Conservation (phyloP, 2,888 invertebrate genomes). For the Campoplex capitator region DNA sequence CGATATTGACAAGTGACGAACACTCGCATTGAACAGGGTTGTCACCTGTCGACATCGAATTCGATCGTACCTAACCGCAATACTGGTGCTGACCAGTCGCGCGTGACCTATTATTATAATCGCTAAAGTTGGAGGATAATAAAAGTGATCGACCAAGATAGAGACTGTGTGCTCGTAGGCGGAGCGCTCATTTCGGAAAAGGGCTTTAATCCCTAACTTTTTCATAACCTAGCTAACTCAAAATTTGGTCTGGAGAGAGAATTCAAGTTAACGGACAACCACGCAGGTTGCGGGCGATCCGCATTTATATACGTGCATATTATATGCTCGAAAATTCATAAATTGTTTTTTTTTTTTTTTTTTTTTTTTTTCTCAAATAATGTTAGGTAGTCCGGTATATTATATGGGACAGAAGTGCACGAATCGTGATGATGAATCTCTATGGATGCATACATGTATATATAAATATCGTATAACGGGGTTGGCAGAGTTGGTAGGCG, state of each 20-base stretch:
- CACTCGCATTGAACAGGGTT: no score
- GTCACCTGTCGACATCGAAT: no score
- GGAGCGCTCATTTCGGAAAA: not conserved
- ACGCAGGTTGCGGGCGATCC: no score
- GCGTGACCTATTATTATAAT: not conserved
- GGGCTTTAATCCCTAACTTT: no score
- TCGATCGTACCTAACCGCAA: no score
- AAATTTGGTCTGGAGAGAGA: no score
- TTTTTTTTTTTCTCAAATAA: no score
- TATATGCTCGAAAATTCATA: not conserved
- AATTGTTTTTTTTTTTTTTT: not conserved
- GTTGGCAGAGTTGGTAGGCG: slow-evolving; percentile 64
- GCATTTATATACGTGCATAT: not conserved
- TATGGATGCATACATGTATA: slow-evolving; percentile 1
- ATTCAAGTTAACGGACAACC: no score
- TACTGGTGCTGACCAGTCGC: not conserved
- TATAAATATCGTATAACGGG: slow-evolving; percentile 54
- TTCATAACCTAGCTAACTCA: no score
- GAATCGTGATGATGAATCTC: slow-evolving; percentile 39
- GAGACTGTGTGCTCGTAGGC: not conserved
- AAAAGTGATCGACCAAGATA: not conserved
- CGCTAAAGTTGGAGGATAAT: not conserved
- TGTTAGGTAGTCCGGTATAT: no score
- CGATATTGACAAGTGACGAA: no score
- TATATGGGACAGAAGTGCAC: slow-evolving; percentile 2